Base-by-base conservation (phyloP, 2,113 vertebrate species). In the Lepus europaeus region DNA sequence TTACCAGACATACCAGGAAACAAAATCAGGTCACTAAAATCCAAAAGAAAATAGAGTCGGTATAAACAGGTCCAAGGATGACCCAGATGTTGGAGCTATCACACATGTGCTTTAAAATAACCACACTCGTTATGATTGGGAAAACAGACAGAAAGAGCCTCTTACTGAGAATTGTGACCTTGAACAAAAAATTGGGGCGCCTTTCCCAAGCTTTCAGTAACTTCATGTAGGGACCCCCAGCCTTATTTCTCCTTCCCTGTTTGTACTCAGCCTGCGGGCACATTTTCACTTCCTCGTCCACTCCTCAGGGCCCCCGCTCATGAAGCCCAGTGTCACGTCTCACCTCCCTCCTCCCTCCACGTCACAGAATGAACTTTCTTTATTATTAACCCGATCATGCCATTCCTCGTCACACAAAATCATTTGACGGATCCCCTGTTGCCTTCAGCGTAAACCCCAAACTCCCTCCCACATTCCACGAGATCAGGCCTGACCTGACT, bases 1-100 rank as follows among this genome's bases (percentile, higher is more conserved):
- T 80, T 78, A 66, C 45, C 49, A 90, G 17, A 80, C 49, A 90
- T 83, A 16, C 6, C n/a, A 89, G 10, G n/a, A 96, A 63, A 87
- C 5, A 74, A 92, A 69, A 90, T 27, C 86, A 87, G 84, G 49
- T 87, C 39, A 61, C 6, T 61, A 31, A 80, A 80, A 88, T 29
- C 23, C 9, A 49, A 53, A 49, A 88, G 31, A 64, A 87, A 89
- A 81, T 5, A 78, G 4, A 25, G 25, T 59, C 10, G 36, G 7
- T 81, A 66, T 63, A 74, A 93, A 22, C 20, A 56, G 64, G 70
- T 25, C 13, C 25, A 59, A 3, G 22, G 36, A 39, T 84, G 29
- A 86, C 27, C 36, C 19, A 77, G 59, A n/a, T 74, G 51, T 56
- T 77, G 11, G 22, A 61, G 45, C 53, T 59, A 39, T 78, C 64